Evolutionary conservation across 2,113 vertebrate species (phyloP).

Genomic region (Pseudopodoces humilis): DNA sequence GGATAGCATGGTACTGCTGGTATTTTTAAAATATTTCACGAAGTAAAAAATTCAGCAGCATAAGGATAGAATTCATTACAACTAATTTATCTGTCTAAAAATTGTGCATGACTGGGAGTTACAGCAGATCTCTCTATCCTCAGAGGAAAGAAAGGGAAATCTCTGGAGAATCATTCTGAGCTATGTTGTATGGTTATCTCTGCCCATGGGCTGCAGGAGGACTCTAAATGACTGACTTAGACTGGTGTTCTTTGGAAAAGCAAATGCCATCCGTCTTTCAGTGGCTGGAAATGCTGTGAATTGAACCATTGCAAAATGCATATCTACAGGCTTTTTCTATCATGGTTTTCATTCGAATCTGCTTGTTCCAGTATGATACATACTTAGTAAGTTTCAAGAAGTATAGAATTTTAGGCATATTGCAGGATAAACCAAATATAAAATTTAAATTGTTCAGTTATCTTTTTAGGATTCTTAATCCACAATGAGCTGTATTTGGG

Average conservation of each 20-base stretch:
- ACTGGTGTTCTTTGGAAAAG: background rate
- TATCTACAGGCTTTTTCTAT: background rate
- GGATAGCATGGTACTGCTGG: background rate
- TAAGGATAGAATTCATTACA: background rate
- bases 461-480: background rate
- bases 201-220: background rate
- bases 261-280: background rate
- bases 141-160: background rate
- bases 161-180: background rate
- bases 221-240: background rate
- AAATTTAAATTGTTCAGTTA: background rate
- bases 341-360: background rate
- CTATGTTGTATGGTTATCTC: background rate
- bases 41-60: background rate
- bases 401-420: background rate
- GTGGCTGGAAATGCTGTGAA: background rate
- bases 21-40: background rate
- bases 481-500: background rate
- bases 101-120: background rate
- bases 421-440: background rate
- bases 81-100: constrained; percentile 3
- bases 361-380: background rate
- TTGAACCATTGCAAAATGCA: background rate
- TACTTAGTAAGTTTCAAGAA: background rate
- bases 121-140: background rate